Evolutionary conservation across 2,888 invertebrate genomes (phyloP).

Genomic region (Melanargia galathea): DNA sequence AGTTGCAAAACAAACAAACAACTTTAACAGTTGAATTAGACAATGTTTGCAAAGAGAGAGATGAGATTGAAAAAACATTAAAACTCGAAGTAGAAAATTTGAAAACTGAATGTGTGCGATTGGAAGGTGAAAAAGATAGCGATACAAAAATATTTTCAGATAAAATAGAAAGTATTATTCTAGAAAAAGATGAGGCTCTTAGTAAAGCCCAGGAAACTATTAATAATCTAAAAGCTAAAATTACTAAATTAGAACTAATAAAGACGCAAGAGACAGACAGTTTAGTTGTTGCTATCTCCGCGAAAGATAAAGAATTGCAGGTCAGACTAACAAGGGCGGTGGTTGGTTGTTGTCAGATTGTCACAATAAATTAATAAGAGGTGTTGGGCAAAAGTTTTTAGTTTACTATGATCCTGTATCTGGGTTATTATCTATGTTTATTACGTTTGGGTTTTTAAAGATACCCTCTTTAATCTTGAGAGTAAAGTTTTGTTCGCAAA

Average conservation of each 20-base stretch:
- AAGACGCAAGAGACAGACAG: constrained; percentile 60
- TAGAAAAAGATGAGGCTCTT: constrained; percentile 52
- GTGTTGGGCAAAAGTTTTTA: background rate
- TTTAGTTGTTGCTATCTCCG: constrained; percentile 47
- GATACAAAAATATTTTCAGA: constrained; percentile 55
- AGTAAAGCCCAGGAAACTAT: constrained; percentile 47
- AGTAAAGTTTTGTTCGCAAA: background rate
- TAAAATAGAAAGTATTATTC: constrained; percentile 49
- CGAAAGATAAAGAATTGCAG: constrained; percentile 63
- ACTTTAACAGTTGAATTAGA: constrained; percentile 45
- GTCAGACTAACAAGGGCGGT: constrained; percentile 57
- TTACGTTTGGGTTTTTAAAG: background rate
- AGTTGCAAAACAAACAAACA: constrained; percentile 47
- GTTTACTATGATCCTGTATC: too few species aligned
- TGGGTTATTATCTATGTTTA: too few species aligned
- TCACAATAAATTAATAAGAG: background rate
- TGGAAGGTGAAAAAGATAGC: constrained; percentile 50
- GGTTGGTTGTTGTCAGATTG: constrained; percentile 6
- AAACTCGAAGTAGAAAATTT: constrained; percentile 52
- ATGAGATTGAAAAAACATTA: constrained; percentile 46
- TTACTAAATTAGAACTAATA: constrained; percentile 51
- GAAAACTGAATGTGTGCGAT: constrained; percentile 48
- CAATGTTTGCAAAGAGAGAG: constrained; percentile 48
- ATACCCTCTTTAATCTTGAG: background rate
- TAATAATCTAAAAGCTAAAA: constrained; percentile 50